phyloP scores from a whole-genome alignment of 2,797 vertebrate genomes.

The Merluccius polli region DNA sequence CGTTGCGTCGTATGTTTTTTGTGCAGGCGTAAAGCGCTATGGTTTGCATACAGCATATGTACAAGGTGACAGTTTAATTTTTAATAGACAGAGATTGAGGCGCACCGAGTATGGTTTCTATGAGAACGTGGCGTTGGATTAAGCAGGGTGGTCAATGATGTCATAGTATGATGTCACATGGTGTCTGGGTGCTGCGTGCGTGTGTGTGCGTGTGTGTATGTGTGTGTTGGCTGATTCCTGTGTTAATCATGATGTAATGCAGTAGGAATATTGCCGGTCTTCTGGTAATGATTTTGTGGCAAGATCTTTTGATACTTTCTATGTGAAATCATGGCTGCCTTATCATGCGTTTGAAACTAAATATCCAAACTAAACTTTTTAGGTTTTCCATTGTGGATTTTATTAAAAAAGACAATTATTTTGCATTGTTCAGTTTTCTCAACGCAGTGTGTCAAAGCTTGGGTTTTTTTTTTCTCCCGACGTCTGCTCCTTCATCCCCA shows the following conservation, averaged over 20 bases:
- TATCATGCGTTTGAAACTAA: conserved; percentile 30
- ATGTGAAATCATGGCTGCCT: conserved; percentile 38
- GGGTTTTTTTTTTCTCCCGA: neutral
- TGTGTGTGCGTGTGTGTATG: neutral
- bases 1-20: neutral
- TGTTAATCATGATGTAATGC: neutral
- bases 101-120: conserved; percentile 10
- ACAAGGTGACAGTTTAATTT: conserved; percentile 17
- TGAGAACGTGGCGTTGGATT: conserved; percentile 9
- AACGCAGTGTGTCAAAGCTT: conserved; percentile 10
- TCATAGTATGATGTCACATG: conserved; percentile 9
- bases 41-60: neutral
- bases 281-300: neutral
- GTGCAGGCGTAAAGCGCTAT: neutral
- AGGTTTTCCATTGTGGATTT: conserved; percentile 15
- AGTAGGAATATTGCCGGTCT: neutral
- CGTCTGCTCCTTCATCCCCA: neutral
- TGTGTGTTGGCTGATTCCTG: conserved; percentile 3
- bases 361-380: conserved; percentile 29
- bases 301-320: conserved; percentile 33
- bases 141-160: conserved; percentile 14
- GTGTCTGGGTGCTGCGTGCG: neutral
- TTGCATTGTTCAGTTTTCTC: conserved; percentile 13
- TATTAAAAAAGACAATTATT: conserved; percentile 17
- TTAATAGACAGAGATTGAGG: conserved; percentile 19